Evolutionary conservation across 1,140 invertebrate genomes (phyloP).

Genomic region (Drosophila punjabiensis): DNA sequence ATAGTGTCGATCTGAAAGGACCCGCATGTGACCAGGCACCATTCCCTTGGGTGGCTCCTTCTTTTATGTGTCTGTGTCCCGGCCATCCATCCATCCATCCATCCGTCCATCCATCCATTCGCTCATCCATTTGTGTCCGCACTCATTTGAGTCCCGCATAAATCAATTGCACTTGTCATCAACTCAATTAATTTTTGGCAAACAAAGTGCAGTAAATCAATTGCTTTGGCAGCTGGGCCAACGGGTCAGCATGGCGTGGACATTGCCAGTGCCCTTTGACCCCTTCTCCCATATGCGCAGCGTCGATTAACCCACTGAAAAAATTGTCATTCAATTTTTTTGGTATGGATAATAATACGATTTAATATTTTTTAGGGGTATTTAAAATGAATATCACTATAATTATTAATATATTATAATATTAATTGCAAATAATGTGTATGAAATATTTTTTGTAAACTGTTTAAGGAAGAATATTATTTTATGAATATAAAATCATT

Average conservation of each 20-base stretch:
- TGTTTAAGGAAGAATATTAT: too few relatives aligned
- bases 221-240: constrained; percentile 84
- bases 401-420: not conserved
- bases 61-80: constrained; percentile 36
- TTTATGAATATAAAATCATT: too few relatives aligned
- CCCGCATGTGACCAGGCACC: constrained; percentile 29
- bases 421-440: too few relatives aligned
- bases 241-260: constrained; percentile 55
- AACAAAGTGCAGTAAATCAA: constrained; percentile 86
- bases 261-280: constrained; percentile 36
- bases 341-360: not conserved
- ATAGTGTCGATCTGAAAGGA: constrained; percentile 31
- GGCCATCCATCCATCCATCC: constrained; percentile 5
- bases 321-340: too few relatives aligned
- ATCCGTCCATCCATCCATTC: constrained; percentile 31
- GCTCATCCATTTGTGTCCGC: constrained; percentile 64
- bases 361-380: not conserved
- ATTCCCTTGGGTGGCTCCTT: not conserved
- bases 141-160: constrained; percentile 85
- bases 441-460: too few relatives aligned
- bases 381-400: not conserved
- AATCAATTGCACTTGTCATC: constrained; percentile 86
- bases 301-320: constrained; percentile 12
- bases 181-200: constrained; percentile 86
- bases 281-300: constrained; percentile 7